Evolutionary conservation across 2,888 invertebrate genomes (phyloP), one percentile per base, ranked within the genome.

Genomic region (Drosophila melanosoma): DNA sequence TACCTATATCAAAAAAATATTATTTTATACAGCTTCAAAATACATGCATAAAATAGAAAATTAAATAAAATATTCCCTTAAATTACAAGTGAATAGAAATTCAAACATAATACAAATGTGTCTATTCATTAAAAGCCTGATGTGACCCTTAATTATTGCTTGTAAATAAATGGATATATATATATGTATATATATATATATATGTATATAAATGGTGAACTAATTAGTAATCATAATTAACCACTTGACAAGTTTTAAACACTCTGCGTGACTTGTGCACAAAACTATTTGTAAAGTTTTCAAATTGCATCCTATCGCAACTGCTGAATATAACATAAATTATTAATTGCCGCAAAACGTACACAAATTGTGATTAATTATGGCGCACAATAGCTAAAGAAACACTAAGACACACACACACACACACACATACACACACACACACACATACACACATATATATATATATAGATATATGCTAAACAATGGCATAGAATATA

Each of bases 361-460:
- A 76, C 83, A 76, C 86, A 85, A 85, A 85, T 88, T 87, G 76
- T 88, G 86, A 85, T 88, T 85, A 85, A 88, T 85, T 88, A 82
- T 86, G 82, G 59, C 58, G 38, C 69, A 79, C 81, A 81, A 85
- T 83, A 54, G 74, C 71, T 48, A 20, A 73, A 48, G 74, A 70
- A 71, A 75, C 60, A 68, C 57, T 49, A 32, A 70, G 57, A 48
- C 56, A 69, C 59, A 48, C 67, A 26, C 26, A 26, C 2, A 26
- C 26, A 2, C 26, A 26, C 26, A 26, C 26, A 38, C 20, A 32
- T 20, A 29, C 58, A 38, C 26, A 32, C 29, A 29, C 58, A 60
- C 29, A 54, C n/a, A 32, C 26, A 54, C 26, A 42, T 2, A 32
- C 29, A 29, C 58, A 60, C 29, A 54, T 15, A 32, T n/a, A 54